These are phyloP conservation scores for Carollia perspicillata DNA, from an alignment of 2,113 vertebrate species.

Conservation along the genomic window DNA sequence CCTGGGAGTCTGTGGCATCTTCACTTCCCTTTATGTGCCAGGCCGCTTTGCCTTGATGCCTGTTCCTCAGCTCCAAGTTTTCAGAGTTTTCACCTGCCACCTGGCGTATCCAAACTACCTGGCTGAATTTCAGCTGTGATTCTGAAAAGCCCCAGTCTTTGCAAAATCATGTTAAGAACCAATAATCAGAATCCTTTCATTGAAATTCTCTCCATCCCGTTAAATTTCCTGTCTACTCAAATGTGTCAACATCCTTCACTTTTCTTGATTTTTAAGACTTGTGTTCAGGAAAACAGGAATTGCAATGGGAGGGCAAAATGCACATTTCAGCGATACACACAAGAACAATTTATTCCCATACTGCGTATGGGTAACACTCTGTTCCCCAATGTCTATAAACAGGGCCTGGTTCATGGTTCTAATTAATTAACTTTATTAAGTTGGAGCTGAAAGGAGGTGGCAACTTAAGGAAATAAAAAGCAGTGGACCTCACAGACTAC, in stretches of 20 bases:
- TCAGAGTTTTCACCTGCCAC: not conserved
- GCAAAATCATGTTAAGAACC: slow-evolving; percentile 30
- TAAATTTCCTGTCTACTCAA: not conserved
- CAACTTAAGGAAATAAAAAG: slow-evolving; percentile 82
- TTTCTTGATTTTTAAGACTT: slow-evolving; percentile 39
- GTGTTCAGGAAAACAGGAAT: slow-evolving; percentile 48
- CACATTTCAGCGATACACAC: slow-evolving; percentile 49
- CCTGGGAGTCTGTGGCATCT: not conserved
- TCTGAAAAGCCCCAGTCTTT: slow-evolving; percentile 33
- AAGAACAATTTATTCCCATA: slow-evolving; percentile 59
- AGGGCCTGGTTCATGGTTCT: slow-evolving; percentile 69
- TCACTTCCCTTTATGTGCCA: not conserved
- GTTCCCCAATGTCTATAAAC: slow-evolving; percentile 56
- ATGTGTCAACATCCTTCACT: not conserved
- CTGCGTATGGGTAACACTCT: slow-evolving; percentile 21
- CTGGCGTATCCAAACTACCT: not conserved
- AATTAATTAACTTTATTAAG: slow-evolving; percentile 83
- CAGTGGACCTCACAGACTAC: slow-evolving; percentile 68
- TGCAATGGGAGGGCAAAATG: slow-evolving; percentile 46
- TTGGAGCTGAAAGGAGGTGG: slow-evolving; percentile 76
- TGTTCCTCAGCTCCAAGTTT: not conserved
- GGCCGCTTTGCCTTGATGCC: not conserved
- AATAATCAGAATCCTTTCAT: not conserved
- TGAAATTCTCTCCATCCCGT: not conserved
- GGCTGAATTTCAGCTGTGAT: not conserved